phyloP scores from a whole-genome alignment of 2,797 vertebrate species.

The Crypturellus tataupa region DNA sequence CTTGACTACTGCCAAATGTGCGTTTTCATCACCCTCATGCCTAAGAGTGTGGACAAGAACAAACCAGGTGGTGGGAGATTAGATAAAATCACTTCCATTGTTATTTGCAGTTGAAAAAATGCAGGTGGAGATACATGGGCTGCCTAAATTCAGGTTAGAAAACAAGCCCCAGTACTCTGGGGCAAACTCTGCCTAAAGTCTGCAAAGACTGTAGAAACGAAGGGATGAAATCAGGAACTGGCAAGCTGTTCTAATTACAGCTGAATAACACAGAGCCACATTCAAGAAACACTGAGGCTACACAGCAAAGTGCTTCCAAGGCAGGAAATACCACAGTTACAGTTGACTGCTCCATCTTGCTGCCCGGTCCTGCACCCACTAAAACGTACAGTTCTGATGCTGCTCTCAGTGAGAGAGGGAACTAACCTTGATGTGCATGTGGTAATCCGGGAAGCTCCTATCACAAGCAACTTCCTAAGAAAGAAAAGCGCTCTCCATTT shows the following conservation, averaged over 20 bases:
- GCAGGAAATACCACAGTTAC: slow-evolving; percentile 11
- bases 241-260: slow-evolving; percentile 36
- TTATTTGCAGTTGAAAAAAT: slow-evolving; percentile 62
- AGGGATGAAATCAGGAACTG: slow-evolving; percentile 25
- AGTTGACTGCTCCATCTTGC: background rate
- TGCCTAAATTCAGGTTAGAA: background rate
- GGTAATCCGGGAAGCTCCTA: background rate
- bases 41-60: slow-evolving; percentile 47
- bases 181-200: slow-evolving; percentile 3
- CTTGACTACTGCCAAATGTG: slow-evolving; percentile 20
- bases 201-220: background rate
- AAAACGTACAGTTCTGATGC: background rate
- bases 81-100: slow-evolving; percentile 71
- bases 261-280: slow-evolving; percentile 46
- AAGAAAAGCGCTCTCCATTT: background rate
- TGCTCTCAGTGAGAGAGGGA: background rate
- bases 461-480: background rate
- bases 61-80: slow-evolving; percentile 62
- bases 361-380: rapidly evolving
- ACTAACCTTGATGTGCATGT: background rate
- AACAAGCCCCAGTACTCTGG: slow-evolving; percentile 19
- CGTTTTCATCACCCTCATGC: slow-evolving; percentile 24
- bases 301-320: background rate
- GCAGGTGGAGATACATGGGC: slow-evolving; percentile 42
- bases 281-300: background rate